Base-by-base conservation (phyloP, 2,113 vertebrate genomes). In the Hipposideros armiger region DNA sequence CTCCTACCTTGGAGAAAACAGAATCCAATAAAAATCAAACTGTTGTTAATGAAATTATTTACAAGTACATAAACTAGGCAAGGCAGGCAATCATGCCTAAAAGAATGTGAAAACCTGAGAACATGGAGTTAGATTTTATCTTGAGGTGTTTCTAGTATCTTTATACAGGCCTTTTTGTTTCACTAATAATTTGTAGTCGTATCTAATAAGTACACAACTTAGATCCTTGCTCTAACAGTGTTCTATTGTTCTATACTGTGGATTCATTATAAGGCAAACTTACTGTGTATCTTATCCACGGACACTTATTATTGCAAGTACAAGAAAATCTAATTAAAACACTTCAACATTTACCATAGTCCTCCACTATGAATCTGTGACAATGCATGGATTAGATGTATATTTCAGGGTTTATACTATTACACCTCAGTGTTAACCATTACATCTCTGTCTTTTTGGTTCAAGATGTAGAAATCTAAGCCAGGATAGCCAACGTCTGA, bases 151-250 rank as follows among this genome's bases (percentile, higher is more conserved):
- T 88, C 64, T 74, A 83, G n/a, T 89, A 83, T 60, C 62, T 93
- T 91, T 83, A 69, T 67, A 54, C 42, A 15, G 42, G 32, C 42
- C 77, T 70, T 95, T 90, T 95, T 86, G 42, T 81, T 93, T 91
- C 54, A 66, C 19, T 56, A 85, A 42, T 91, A 90, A 96, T 81
- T 64, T 91, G 58, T 72, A 32, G 50, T 82, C 32, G 15, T 81
- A 78, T 42, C 28, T 91, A 86, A 80, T 93, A 64, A 40, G 26
- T 86, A 91, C 90, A 94, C 42, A 95, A 72, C 24, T 84, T 70
- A 78, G 91, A 69, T 64, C 28, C 54, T 92, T 90, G 32, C 60
- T 96, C 15, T n/a, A 83, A 83, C 36, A 78, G 52, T 56, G 40
- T 28, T 90, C 69, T 86, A 70, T 91, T 85, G 56, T 95, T 96